Evolutionary conservation across 2,797 vertebrate genomes (phyloP).

Genomic region (Karalla daura): DNA sequence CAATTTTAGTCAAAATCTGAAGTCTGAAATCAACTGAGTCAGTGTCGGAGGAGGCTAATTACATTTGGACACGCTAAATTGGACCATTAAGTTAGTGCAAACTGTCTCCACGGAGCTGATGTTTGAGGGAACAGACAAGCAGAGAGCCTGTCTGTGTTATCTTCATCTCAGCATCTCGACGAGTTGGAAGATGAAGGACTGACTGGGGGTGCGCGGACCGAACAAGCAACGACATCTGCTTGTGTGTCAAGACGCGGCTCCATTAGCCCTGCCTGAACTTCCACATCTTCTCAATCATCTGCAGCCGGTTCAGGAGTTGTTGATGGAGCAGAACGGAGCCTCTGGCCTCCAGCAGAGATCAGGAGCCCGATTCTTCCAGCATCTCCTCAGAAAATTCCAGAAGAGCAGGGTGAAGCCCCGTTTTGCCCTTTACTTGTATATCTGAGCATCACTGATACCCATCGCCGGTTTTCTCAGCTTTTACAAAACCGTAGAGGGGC

Average conservation of each 20-base stretch:
- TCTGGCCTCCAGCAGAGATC: background rate
- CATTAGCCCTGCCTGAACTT: too few species aligned
- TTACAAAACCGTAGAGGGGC: background rate
- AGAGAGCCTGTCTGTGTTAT: background rate
- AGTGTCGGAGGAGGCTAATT: background rate
- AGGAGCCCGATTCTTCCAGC: too few species aligned
- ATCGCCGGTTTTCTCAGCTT: background rate
- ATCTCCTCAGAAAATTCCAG: too few species aligned
- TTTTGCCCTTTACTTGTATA: too few species aligned
- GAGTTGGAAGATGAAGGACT: background rate
- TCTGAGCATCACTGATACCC: background rate
- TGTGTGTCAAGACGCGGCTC: too few species aligned
- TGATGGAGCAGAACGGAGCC: background rate
- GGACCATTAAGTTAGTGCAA: background rate
- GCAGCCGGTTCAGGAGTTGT: too few species aligned
- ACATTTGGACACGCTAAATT: background rate
- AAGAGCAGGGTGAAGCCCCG: background rate
- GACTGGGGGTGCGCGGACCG: too few species aligned
- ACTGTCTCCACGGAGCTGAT: background rate
- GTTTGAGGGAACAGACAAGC: background rate
- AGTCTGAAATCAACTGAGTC: background rate
- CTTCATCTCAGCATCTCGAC: background rate
- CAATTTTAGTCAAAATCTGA: background rate
- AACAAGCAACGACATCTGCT: too few species aligned
- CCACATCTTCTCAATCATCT: too few species aligned